Evolutionary conservation across 2,113 vertebrate genomes (phyloP).

Genomic region (Aplodontia rufa): DNA sequence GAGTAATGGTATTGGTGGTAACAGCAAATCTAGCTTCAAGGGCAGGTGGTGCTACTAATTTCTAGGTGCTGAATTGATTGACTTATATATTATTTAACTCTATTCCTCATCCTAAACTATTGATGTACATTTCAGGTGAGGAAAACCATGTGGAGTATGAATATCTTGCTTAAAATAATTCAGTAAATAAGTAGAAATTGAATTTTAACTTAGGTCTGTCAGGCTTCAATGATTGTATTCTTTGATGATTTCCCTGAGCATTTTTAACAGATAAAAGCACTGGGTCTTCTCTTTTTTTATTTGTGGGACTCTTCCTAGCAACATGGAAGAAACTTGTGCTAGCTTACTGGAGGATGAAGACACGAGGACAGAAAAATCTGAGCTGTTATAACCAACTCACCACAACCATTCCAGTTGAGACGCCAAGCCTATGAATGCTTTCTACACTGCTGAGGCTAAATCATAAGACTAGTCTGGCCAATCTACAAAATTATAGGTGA

Average conservation of each 20-base stretch:
- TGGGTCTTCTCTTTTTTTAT: background rate
- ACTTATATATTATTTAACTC: slow-evolving; percentile 1
- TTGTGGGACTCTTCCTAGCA: background rate
- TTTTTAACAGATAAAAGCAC: background rate
- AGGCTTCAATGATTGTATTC: background rate
- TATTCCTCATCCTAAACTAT: background rate
- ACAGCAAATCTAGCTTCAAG: background rate
- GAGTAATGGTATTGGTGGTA: background rate
- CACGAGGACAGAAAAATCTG: background rate
- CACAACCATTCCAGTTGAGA: background rate
- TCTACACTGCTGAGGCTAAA: background rate
- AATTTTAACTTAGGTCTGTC: background rate
- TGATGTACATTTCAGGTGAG: background rate
- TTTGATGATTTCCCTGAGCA: background rate
- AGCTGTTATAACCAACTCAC: background rate
- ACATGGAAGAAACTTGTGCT: background rate
- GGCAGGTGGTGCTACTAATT: background rate
- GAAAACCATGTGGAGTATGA: background rate
- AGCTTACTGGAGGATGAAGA: background rate
- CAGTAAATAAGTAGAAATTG: background rate
- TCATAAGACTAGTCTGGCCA: background rate
- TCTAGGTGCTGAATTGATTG: background rate
- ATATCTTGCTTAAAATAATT: background rate
- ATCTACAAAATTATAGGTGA: background rate
- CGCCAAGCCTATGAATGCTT: background rate